These are phyloP conservation scores for Calameuta pallipes DNA, from an alignment of 2,888 invertebrate genomes.

Conservation along the genomic window DNA sequence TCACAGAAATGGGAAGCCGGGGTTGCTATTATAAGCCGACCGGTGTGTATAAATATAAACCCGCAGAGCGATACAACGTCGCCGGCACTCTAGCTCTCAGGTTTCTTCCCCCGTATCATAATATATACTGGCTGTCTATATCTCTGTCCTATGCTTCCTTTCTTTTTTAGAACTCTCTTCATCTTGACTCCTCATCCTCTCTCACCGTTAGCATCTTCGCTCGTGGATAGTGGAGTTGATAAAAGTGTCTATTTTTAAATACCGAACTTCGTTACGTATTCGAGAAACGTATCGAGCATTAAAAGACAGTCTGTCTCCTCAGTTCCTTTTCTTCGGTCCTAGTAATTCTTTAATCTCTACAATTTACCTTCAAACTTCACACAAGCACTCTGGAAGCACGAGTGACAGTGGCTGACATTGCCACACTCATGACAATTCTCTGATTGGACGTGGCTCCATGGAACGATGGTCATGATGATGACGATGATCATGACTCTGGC, in stretches of 20 bases:
- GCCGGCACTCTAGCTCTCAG: slow-evolving; percentile 52
- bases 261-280: background rate
- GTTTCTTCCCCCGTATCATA: slow-evolving; percentile 59
- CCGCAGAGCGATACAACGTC: slow-evolving; percentile 45
- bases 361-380: background rate
- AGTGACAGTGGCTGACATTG: background rate
- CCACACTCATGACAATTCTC: background rate
- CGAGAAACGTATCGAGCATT: background rate
- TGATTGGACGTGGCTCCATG: background rate
- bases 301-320: background rate
- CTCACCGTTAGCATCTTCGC: background rate
- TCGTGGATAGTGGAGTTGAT: background rate
- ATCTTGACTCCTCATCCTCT: background rate
- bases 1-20: slow-evolving; percentile 48
- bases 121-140: slow-evolving; percentile 43
- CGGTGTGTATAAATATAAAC: slow-evolving; percentile 62
- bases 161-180: slow-evolving; percentile 20
- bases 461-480: background rate
- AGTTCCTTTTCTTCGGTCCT: background rate
- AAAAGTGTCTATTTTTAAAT: slow-evolving; percentile 4
- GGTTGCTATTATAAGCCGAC: slow-evolving; percentile 57
- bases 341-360: background rate
- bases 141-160: slow-evolving; percentile 31
- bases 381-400: background rate
- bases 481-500: background rate